A percentile compares a stretch with the other conserved stretches of the same genome.
Evolutionary conservation across 2,113 vertebrate genomes (phyloP).

Genomic region (Pristiophorus japonicus): DNA sequence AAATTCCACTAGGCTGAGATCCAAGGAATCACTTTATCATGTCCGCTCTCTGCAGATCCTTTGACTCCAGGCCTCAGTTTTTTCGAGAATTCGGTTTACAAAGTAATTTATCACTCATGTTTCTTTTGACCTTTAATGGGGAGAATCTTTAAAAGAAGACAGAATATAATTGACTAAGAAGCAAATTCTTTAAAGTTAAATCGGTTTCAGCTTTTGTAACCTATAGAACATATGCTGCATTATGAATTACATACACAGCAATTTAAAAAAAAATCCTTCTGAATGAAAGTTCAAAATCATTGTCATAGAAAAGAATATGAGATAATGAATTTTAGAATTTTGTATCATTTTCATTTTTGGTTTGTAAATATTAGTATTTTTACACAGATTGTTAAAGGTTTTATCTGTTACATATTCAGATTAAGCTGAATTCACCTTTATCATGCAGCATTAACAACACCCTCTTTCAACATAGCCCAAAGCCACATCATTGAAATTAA

Average conservation of each 20-base stretch:
- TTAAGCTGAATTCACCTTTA: constrained; percentile 15
- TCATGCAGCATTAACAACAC: background rate
- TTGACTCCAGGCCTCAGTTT: background rate
- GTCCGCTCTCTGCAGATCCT: background rate
- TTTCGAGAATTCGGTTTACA: background rate
- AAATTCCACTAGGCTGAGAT: constrained; percentile 14
- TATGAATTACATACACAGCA: background rate
- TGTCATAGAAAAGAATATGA: constrained; percentile 4
- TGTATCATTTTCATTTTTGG: background rate
- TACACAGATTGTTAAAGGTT: constrained; percentile 12
- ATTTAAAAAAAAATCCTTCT: background rate
- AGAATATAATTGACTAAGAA: constrained; percentile 30
- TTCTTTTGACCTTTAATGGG: constrained; percentile 22
- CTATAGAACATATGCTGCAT: background rate
- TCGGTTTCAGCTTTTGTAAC: background rate
- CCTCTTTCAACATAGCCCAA: background rate
- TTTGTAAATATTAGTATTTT: constrained; percentile 18
- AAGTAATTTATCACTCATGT: constrained; percentile 23
- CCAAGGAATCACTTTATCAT: constrained; percentile 24
- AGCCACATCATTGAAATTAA: constrained; percentile 29
- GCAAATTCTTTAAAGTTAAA: constrained; percentile 18
- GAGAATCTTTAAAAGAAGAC: constrained; percentile 27
- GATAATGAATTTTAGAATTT: background rate
- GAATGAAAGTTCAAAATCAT: background rate
- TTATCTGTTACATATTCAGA: constrained; percentile 17